These are phyloP conservation scores for Pachliopta kotzebuea DNA, from an alignment of 2,888 invertebrate species.

Conservation along the genomic window DNA sequence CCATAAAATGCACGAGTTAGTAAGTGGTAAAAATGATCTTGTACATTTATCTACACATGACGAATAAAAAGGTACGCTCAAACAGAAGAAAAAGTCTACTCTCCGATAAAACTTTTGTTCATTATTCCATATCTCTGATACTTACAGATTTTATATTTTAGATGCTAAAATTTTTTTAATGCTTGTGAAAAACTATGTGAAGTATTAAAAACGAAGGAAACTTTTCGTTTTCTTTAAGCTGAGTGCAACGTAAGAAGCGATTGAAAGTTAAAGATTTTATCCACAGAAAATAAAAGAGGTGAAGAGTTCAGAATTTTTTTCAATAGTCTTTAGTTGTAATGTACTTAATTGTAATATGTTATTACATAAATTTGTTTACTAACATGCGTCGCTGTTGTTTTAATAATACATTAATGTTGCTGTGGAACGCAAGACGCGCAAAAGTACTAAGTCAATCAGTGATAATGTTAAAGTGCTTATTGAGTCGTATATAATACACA, in stretches of 20 bases:
- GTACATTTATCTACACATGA: neutral
- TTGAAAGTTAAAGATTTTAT: neutral
- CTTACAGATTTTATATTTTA: conserved; percentile 38
- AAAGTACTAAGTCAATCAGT: too few relatives aligned
- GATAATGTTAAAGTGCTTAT: too few relatives aligned
- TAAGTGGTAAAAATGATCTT: neutral
- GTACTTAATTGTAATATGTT: too few relatives aligned
- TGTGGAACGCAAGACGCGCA: too few relatives aligned
- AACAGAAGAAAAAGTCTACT: neutral
- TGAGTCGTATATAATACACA: too few relatives aligned
- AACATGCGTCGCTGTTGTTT: too few relatives aligned
- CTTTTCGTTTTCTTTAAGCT: neutral
- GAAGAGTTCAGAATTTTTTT: too few relatives aligned
- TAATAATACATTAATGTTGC: too few relatives aligned
- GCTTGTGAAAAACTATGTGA: neutral
- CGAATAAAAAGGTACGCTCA: neutral
- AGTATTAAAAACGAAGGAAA: neutral
- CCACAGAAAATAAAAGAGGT: neutral
- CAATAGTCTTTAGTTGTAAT: too few relatives aligned
- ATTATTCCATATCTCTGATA: neutral
- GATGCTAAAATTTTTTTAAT: too few relatives aligned
- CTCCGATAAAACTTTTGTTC: neutral
- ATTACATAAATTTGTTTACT: too few relatives aligned
- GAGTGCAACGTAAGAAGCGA: neutral
- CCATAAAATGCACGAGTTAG: neutral